Conservation (phyloP, 2,113 vertebrate genomes). For the Mustela nigripes region DNA sequence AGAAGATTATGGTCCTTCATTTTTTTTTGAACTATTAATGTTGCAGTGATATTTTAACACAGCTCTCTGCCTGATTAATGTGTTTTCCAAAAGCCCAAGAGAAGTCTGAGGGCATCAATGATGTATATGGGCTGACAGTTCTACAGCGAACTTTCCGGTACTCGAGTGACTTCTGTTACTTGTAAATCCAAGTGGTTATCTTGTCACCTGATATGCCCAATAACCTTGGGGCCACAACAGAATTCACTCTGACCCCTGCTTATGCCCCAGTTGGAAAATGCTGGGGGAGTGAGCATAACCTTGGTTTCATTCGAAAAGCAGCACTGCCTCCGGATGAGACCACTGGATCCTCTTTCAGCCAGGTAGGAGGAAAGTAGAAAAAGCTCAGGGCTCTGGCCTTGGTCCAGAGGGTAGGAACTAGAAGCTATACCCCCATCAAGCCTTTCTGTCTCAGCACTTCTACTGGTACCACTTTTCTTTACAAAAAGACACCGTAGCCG, state of each 20-base stretch:
- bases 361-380: neutral
- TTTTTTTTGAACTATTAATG: slow-evolving; percentile 51
- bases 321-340: neutral
- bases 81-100: slow-evolving; percentile 57
- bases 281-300: neutral
- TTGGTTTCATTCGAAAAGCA: neutral
- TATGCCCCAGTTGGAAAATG: neutral
- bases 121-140: neutral
- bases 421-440: neutral
- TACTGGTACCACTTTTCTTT: neutral
- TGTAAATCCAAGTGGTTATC: slow-evolving; percentile 28
- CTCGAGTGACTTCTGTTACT: neutral
- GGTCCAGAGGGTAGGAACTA: neutral
- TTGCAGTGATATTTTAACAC: slow-evolving; percentile 39
- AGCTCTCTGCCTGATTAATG: slow-evolving; percentile 14
- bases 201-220: slow-evolving; percentile 41
- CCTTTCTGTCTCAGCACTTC: neutral
- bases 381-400: neutral
- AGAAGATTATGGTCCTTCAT: neutral
- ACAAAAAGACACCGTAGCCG: neutral
- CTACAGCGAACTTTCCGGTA: neutral
- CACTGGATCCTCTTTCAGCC: neutral
- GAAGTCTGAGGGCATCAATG: neutral
- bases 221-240: neutral
- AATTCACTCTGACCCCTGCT: neutral